Percentiles rank a stretch among this genome's conserved stretches.
These are phyloP conservation scores for Drosophila kuntzei DNA, from an alignment of 2,888 invertebrate species.

Conservation along the genomic window DNA sequence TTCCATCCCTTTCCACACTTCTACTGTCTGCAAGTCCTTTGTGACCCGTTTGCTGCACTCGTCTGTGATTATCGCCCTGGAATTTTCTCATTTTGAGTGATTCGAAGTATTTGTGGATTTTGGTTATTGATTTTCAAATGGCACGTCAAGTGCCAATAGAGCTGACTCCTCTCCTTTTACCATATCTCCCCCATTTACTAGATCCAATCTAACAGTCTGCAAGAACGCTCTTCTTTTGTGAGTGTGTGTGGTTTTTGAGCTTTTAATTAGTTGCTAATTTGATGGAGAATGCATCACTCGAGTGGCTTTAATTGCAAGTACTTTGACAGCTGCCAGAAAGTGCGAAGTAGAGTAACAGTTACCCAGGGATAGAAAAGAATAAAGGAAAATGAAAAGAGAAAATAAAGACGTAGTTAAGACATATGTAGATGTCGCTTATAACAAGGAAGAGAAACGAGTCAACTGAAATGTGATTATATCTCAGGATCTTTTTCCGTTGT, in stretches of 20 bases:
- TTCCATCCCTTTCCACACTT: background rate
- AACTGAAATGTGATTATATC: background rate
- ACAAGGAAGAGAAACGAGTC: too few species aligned
- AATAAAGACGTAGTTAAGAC: background rate
- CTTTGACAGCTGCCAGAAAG: constrained; percentile 6
- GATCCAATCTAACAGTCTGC: constrained; percentile 2
- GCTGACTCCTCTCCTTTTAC: background rate
- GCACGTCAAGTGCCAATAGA: constrained; percentile 55
- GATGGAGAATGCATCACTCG: constrained; percentile 54
- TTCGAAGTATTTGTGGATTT: constrained; percentile 80
- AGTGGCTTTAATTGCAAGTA: constrained; percentile 47
- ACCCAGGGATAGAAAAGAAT: background rate
- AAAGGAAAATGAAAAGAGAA: background rate
- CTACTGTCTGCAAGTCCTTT: constrained; percentile 35
- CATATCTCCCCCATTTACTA: background rate
- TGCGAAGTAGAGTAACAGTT: constrained; percentile 16
- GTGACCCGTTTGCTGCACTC: constrained; percentile 46
- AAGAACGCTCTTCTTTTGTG: constrained; percentile 16
- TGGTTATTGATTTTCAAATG: constrained; percentile 77
- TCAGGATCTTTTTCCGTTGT: background rate
- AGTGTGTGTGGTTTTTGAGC: constrained; percentile 57
- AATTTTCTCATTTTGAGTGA: constrained; percentile 81
- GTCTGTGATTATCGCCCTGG: constrained; percentile 73
- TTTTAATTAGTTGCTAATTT: constrained; percentile 80
- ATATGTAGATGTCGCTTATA: background rate